A percentile compares a stretch with the other conserved stretches of the same genome.
Evolutionary conservation across 1,140 invertebrate species (phyloP).

Genomic region (Brachionus paranguensis): DNA sequence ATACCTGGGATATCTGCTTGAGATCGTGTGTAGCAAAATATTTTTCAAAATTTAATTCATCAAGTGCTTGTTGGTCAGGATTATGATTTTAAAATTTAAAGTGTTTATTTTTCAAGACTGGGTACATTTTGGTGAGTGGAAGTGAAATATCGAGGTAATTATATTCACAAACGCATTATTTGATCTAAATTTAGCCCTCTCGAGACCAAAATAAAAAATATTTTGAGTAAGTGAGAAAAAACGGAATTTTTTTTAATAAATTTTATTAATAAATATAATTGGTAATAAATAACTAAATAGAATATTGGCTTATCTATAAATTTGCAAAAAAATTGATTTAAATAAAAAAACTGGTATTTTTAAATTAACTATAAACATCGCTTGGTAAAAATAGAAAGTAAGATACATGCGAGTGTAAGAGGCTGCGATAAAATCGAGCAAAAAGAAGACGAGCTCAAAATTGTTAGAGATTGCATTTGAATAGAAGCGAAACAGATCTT

Average conservation of each 20-base stretch:
- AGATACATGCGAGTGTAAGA: background rate
- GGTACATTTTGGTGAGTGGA: no score
- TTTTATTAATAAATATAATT: constrained; percentile 26
- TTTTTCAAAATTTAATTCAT: no score
- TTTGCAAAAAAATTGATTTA: background rate
- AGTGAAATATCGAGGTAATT: no score
- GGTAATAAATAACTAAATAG: constrained; percentile 14
- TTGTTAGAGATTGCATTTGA: background rate
- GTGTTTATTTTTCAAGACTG: no score
- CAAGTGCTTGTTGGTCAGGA: no score
- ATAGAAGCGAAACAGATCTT: background rate
- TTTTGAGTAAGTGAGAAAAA: background rate
- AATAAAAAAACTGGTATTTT: background rate
- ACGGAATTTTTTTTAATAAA: background rate
- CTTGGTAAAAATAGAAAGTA: background rate
- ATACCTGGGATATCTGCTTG: no score
- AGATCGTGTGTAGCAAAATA: no score
- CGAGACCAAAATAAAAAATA: no score
- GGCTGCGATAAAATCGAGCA: background rate
- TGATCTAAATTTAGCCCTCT: background rate
- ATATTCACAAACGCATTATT: no score
- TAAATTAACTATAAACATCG: constrained; percentile 21
- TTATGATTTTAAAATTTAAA: no score
- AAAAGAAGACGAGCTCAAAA: background rate
- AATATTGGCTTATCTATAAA: constrained; percentile 6